Base-by-base conservation (phyloP, 92 coral and sea anemone species). In the Actinernus sp. region DNA sequence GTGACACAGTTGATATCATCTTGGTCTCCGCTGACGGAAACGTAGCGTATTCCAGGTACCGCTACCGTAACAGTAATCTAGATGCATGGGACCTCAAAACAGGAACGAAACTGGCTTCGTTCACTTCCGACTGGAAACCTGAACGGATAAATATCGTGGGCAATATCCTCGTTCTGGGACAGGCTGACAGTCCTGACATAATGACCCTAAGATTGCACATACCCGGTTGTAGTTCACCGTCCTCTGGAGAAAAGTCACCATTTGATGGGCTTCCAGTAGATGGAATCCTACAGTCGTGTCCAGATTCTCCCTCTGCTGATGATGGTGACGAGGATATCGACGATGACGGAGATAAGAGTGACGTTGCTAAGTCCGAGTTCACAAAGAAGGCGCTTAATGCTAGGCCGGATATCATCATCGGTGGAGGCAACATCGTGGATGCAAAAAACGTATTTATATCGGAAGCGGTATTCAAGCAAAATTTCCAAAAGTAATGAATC, bases 111-210 rank as follows among this genome's bases (percentile, higher is more conserved):
- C 71, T 89, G 2, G 96, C 96, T 20, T 55, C 96, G 9, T 89
- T 89, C 70, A 89, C 96, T 4, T 84, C 88, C 22, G 96, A 89
- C 34, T 83, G 89, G 89, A 83, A 83, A 46, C 89, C 89, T 9
- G 89, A 83, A 51, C 58, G 71, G 18, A 53, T 83, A 28, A 36
- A 27, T 4, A 54, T 76, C n/a, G 57, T 58, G 11, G 89, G 89
- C n/a, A 73, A 46, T 24, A 40, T 52, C 24, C 65, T 78, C n/a
- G 91, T 57, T 11, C 65, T 84, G 18, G 80, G 75, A 11, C 71
- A 69, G 60, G 85, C 91, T 2, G 85, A 84, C 55, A 47, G 23
- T 23, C 76, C 91, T 2, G 79, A 68, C 5, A 30, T 84, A 16
- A 68, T 78, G 81, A 62, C 81, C 25, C 44, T 84, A 10, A 70